These are phyloP conservation scores for Ochotona princeps DNA, from an alignment of 2,113 vertebrate species.

Conservation along the genomic window DNA sequence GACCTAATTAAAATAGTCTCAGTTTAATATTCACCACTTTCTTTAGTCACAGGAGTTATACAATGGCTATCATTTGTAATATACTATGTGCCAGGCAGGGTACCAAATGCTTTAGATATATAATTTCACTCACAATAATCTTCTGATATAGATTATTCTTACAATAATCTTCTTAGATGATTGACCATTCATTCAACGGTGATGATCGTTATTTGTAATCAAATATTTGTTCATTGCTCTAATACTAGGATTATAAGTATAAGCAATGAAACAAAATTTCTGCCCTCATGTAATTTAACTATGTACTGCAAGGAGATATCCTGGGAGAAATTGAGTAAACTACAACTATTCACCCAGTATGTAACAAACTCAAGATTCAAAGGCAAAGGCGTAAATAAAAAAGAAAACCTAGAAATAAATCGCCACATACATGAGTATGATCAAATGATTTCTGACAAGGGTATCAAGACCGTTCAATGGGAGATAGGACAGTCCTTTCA, in stretches of 20 bases:
- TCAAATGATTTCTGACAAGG: conserved; percentile 43
- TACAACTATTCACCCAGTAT: neutral
- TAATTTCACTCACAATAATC: conserved; percentile 39
- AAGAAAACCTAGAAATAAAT: conserved; percentile 32
- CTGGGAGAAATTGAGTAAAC: conserved; percentile 27
- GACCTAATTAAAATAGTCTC: neutral
- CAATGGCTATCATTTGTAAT: conserved; percentile 2
- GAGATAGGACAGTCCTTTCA: conserved; percentile 13
- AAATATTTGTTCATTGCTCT: neutral
- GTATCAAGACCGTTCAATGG: conserved; percentile 6
- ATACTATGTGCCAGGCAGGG: neutral
- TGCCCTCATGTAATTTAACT: neutral
- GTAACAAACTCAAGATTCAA: conserved; percentile 43
- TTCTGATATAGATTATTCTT: conserved; percentile 35
- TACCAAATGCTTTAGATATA: conserved; percentile 21
- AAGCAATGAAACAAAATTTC: conserved; percentile 26
- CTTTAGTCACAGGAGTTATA: conserved; percentile 12
- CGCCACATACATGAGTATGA: neutral
- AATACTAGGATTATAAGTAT: neutral
- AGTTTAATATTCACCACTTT: conserved; percentile 41
- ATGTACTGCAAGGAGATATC: neutral
- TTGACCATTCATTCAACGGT: conserved; percentile 17
- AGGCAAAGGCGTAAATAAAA: conserved; percentile 50
- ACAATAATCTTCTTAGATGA: conserved; percentile 19
- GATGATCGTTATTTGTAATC: conserved; percentile 15